phyloP scores from a whole-genome alignment of 2,797 vertebrate genomes.

The Poecilia wingei region DNA sequence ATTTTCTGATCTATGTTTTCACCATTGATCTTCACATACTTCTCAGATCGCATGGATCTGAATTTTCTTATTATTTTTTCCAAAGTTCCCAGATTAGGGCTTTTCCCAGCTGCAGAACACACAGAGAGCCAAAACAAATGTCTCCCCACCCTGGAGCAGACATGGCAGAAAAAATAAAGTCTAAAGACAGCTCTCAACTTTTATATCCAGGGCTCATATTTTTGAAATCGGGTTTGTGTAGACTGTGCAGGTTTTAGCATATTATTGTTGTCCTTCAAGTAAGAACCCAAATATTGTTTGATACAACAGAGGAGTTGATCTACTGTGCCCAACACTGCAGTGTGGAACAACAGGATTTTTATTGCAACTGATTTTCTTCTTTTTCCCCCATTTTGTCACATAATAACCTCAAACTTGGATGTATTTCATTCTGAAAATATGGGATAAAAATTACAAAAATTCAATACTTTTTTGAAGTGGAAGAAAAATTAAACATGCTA shows the following conservation, averaged over 20 bases:
- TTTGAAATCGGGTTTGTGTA: constrained; percentile 16
- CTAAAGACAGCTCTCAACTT: constrained; percentile 12
- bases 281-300: constrained; percentile 44
- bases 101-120: constrained; percentile 16
- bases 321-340: background rate
- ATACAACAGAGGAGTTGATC: constrained; percentile 8
- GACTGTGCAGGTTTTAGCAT: constrained; percentile 10
- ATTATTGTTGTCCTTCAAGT: constrained; percentile 32
- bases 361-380: background rate
- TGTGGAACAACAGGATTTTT: background rate
- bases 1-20: background rate
- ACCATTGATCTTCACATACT: constrained; percentile 1
- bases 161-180: constrained; percentile 19
- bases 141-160: constrained; percentile 41
- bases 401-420: background rate
- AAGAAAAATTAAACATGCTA: background rate
- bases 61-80: constrained; percentile 8
- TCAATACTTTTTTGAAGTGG: too few relatives aligned
- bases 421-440: background rate
- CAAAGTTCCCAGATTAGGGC: constrained; percentile 15
- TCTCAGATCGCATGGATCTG: constrained; percentile 31
- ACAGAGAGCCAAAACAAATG: constrained; percentile 35
- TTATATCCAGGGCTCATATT: constrained; percentile 25
- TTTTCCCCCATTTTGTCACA: background rate
- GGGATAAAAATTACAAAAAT: too few relatives aligned